Evolutionary conservation across 2,113 vertebrate species (phyloP), one percentile per base, ranked within the genome.

Genomic region (Sorex araneus): DNA sequence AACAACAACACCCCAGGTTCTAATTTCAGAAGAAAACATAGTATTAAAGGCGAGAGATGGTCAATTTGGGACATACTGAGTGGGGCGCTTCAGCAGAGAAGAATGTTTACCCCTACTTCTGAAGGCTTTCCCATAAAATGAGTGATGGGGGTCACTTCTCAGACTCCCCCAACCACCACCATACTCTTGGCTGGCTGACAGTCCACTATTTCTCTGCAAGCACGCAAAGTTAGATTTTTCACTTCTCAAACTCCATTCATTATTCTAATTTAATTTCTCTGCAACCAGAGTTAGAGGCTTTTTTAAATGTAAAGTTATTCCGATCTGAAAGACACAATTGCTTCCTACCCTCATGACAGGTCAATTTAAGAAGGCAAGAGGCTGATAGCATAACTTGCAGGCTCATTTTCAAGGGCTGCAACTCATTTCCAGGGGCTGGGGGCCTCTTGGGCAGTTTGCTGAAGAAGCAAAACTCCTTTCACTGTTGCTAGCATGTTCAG

Each of bases 211-310:
- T 89, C 89, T 91, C 74, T 84, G 76, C 15, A 63, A 28, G 73
- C 19, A 89, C 36, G 73, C 47, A 70, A 93, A 91, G 84, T 81
- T 87, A 84, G 69, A 92, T 60, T 78, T 86, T 95, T 66, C 54
- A 92, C 73, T 86, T 89, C 89, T 32, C 89, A 89, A 91, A 90
- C 27, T 47, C 47, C 64, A 75, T 84, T 95, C n/a, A 25, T 91
- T 90, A 96, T 91, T 92, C 75, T 90, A 50, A 90, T 92, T 89
- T 90, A 87, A 91, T 94, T 93, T 95, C 82, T 76, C 83, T 85
- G 71, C 67, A 92, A 83, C 27, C 21, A 74, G 40, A 57, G 45
- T 77, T 36, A 79, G 88, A 63, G 43, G 67, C 36, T 80, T 85
- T 92, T 80, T 85, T 50, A 64, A 84, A 85, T 3, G 21, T 40